These are phyloP conservation scores for Heliconius charithonia DNA, from an alignment of 2,888 invertebrate genomes.

Conservation along the genomic window DNA sequence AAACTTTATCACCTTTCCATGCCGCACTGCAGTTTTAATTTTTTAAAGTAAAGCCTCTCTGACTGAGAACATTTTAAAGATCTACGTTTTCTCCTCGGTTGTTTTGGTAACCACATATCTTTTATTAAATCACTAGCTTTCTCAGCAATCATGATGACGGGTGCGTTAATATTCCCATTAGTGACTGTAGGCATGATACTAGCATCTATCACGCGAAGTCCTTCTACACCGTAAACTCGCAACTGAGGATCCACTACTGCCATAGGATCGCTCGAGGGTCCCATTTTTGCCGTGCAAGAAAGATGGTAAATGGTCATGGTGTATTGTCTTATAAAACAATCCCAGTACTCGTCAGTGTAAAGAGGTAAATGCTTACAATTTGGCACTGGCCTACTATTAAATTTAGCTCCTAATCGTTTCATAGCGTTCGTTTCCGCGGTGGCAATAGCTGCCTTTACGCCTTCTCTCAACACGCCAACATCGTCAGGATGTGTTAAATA, in stretches of 20 bases:
- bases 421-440: conserved; percentile 90
- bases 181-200: conserved; percentile 95
- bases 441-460: conserved; percentile 92
- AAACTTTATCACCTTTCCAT: conserved; percentile 64
- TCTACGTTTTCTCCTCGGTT: conserved; percentile 57
- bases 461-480: conserved; percentile 91
- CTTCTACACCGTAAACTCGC: conserved; percentile 89
- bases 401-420: conserved; percentile 90
- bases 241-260: conserved; percentile 92
- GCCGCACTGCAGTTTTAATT: conserved; percentile 54
- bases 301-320: conserved; percentile 95
- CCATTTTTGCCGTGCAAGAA: conserved; percentile 94
- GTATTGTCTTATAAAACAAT: conserved; percentile 91
- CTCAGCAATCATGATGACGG: conserved; percentile 94
- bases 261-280: conserved; percentile 88
- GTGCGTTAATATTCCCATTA: conserved; percentile 94
- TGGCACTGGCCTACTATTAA: conserved; percentile 89
- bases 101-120: conserved; percentile 84
- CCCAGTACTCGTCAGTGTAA: conserved; percentile 94
- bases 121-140: conserved; percentile 93
- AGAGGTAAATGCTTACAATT: conserved; percentile 91
- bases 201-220: conserved; percentile 92
- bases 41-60: conserved; percentile 56
- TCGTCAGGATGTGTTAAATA: conserved; percentile 95
- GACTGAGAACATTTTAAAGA: conserved; percentile 60